A percentile compares a stretch with the other conserved stretches of the same genome.
Conservation (phyloP, 2,888 invertebrate genomes). For the Leucozona laternaria region DNA sequence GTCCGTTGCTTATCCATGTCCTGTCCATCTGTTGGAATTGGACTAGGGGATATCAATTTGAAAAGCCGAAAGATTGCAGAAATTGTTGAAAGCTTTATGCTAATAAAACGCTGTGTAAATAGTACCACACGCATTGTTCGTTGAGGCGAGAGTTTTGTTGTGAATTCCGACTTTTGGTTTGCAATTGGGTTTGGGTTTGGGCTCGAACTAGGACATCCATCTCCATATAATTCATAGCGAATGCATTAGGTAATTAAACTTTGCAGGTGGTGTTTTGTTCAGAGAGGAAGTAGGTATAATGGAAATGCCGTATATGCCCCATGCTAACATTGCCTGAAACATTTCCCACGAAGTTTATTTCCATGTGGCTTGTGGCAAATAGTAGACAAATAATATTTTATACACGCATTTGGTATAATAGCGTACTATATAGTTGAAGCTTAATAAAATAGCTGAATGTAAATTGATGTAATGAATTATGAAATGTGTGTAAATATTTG, state of each 20-base stretch:
- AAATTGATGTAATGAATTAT: slow-evolving; percentile 27
- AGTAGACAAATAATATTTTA: slow-evolving; percentile 22
- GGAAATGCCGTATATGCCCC: not conserved
- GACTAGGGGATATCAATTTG: slow-evolving; percentile 15
- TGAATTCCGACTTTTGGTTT: not conserved
- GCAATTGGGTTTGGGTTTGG: not conserved
- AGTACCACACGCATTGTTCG: slow-evolving; percentile 16
- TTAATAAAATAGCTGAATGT: slow-evolving; percentile 9
- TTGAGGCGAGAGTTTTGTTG: not conserved
- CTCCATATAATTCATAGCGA: slow-evolving; percentile 16
- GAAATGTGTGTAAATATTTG: slow-evolving; percentile 19
- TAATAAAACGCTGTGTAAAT: slow-evolving; percentile 3
- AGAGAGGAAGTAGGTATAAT: not conserved
- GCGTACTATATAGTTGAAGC: not conserved
- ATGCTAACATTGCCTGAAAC: not conserved
- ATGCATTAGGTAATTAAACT: slow-evolving; percentile 34
- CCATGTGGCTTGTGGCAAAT: not conserved
- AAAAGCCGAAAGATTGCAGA: slow-evolving; percentile 23
- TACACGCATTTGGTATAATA: not conserved
- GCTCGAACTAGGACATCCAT: not conserved
- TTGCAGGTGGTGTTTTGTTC: slow-evolving; percentile 30
- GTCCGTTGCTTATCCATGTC: not conserved
- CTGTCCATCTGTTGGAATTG: slow-evolving; percentile 7
- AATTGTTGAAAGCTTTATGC: slow-evolving; percentile 10
- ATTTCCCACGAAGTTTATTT: slow-evolving; percentile 19